A percentile compares a stretch with the other conserved stretches of the same genome.
Conservation (phyloP, 1,140 invertebrate species). For the Paracyclopina nana region DNA sequence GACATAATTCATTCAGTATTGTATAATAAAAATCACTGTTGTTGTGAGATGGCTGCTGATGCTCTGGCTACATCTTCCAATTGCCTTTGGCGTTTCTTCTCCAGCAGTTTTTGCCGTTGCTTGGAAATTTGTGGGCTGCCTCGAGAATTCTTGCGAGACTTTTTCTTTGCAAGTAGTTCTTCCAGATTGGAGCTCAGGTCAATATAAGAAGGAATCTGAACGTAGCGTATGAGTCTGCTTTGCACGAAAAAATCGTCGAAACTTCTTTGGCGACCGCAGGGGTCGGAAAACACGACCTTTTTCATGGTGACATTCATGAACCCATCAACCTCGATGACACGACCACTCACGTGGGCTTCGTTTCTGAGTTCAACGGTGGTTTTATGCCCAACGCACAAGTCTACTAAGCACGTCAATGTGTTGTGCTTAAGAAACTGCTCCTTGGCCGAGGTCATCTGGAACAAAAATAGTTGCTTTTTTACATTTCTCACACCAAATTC, state of each 20-base stretch:
- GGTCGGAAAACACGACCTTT: constrained; percentile 2
- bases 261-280: neutral
- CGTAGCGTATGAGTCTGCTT: constrained; percentile 5
- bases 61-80: too few species aligned
- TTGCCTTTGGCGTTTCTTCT: too few species aligned
- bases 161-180: neutral
- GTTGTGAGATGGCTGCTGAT: too few species aligned
- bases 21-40: too few species aligned
- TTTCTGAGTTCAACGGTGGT: constrained; percentile 14
- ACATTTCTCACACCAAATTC: neutral
- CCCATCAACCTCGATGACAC: constrained; percentile 13
- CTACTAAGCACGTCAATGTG: constrained; percentile 3
- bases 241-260: constrained; percentile 12
- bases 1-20: too few species aligned
- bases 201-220: constrained; percentile 6
- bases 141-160: too few species aligned
- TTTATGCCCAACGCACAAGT: neutral
- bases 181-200: neutral
- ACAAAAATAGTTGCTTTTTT: neutral
- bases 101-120: too few species aligned
- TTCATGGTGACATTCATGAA: constrained; percentile 9
- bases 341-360: constrained; percentile 9
- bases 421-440: constrained; percentile 3
- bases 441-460: neutral
- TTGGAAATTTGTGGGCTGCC: too few species aligned